A percentile compares a stretch with the other conserved stretches of the same genome.
Conservation (phyloP, 2,888 invertebrate species). For the Pogonocherus hispidulus region DNA sequence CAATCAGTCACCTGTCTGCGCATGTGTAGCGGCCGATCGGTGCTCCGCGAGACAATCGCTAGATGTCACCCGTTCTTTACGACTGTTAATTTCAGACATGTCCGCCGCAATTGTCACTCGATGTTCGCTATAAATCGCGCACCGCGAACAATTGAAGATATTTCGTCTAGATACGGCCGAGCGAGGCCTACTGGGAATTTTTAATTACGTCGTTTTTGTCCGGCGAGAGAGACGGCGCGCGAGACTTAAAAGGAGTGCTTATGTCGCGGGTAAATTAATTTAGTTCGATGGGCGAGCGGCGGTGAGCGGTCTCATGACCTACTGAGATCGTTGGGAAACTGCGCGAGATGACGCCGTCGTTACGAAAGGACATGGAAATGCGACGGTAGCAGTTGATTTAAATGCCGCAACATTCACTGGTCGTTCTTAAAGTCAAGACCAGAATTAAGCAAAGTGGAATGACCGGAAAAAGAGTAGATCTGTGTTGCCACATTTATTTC, state of each 20-base stretch:
- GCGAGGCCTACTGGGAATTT: constrained; percentile 57
- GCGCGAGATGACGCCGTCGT: neutral
- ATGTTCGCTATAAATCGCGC: constrained; percentile 57
- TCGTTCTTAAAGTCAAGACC: no score
- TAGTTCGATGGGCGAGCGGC: constrained; percentile 35
- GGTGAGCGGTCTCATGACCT: constrained; percentile 1
- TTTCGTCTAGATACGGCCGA: constrained; percentile 57
- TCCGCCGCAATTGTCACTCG: constrained; percentile 62
- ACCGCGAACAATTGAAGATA: constrained; percentile 58
- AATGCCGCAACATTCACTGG: neutral
- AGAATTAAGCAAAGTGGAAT: no score
- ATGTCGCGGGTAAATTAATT: constrained; percentile 42
- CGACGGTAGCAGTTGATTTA: neutral
- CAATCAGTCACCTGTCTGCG: constrained; percentile 60
- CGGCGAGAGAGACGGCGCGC: constrained; percentile 40
- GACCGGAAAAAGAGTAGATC: no score
- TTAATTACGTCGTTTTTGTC: constrained; percentile 56
- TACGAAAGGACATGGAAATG: neutral
- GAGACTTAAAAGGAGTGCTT: constrained; percentile 43
- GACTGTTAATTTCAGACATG: constrained; percentile 63
- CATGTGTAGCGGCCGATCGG: constrained; percentile 55
- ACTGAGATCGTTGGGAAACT: neutral
- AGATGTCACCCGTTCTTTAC: constrained; percentile 63
- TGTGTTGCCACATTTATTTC: no score
- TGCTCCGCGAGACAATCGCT: constrained; percentile 58